These are phyloP conservation scores for Vulpes vulpes DNA, from an alignment of 2,113 vertebrate species.

Conservation along the genomic window DNA sequence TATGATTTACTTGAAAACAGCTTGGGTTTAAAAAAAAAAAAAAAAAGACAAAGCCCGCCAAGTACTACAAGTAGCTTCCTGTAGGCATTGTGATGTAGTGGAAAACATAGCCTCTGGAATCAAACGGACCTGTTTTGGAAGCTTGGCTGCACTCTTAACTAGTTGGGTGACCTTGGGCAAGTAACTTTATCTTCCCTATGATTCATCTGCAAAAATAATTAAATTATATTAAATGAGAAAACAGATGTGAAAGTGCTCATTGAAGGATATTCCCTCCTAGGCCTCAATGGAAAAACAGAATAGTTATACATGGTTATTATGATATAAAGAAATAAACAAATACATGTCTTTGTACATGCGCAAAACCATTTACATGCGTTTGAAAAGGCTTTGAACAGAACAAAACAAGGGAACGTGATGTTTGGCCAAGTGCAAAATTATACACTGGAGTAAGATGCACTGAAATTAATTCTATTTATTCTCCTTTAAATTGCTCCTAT, in stretches of 20 bases:
- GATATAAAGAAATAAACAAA: slow-evolving; percentile 28
- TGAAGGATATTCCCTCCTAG: slow-evolving; percentile 39
- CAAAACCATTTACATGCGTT: slow-evolving; percentile 32
- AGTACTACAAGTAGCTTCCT: slow-evolving; percentile 76
- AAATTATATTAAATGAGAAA: slow-evolving; percentile 68
- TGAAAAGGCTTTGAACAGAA: neutral
- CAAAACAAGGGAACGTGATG: neutral
- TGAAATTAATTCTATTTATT: slow-evolving; percentile 54
- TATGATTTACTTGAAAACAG: slow-evolving; percentile 75
- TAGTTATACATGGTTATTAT: slow-evolving; percentile 31
- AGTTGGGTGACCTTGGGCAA: slow-evolving; percentile 75
- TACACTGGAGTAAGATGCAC: neutral
- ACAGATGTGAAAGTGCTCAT: slow-evolving; percentile 60
- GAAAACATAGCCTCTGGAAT: slow-evolving; percentile 57
- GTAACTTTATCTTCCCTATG: slow-evolving; percentile 75
- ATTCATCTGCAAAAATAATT: slow-evolving; percentile 77
- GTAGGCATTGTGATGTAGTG: slow-evolving; percentile 56
- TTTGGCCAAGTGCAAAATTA: slow-evolving; percentile 46
- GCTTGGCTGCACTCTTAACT: slow-evolving; percentile 58
- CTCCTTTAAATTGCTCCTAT: neutral
- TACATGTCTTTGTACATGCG: neutral
- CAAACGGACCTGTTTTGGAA: slow-evolving; percentile 61
- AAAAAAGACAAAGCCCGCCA: slow-evolving; percentile 58
- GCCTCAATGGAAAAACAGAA: slow-evolving; percentile 42
- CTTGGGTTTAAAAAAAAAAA: slow-evolving; percentile 33